These are phyloP conservation scores for Pampusana beccarii DNA, from an alignment of 2,113 vertebrate species.

Conservation along the genomic window DNA sequence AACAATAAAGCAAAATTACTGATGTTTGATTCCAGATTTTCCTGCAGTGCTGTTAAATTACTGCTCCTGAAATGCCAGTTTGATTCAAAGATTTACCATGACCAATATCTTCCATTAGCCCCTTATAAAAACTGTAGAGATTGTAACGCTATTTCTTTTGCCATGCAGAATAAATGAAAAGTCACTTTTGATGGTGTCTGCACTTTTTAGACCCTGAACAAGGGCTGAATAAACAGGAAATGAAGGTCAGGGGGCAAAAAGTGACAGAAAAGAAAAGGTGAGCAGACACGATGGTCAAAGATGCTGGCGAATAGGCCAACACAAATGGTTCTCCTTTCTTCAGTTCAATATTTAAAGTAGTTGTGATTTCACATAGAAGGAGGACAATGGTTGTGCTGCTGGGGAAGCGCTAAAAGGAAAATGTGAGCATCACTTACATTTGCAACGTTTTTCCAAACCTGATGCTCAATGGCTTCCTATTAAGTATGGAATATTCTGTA, in stretches of 20 bases:
- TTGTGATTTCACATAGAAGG: background rate
- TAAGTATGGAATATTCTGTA: constrained; percentile 30
- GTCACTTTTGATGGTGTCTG: background rate
- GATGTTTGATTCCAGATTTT: background rate
- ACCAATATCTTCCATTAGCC: background rate
- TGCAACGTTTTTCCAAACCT: background rate
- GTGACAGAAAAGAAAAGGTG: background rate
- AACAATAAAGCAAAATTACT: background rate
- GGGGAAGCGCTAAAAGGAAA: background rate
- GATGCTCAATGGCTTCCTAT: background rate
- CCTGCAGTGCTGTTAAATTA: background rate
- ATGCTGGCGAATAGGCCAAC: background rate
- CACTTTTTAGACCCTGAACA: constrained; percentile 9
- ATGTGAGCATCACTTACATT: background rate
- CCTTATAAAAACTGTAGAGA: background rate
- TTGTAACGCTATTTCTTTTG: background rate
- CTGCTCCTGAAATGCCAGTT: background rate
- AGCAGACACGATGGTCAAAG: background rate
- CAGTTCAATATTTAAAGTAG: background rate
- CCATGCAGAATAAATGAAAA: background rate
- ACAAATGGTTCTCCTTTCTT: background rate
- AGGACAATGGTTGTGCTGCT: background rate
- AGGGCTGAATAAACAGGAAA: constrained; percentile 30
- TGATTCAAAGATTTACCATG: background rate
- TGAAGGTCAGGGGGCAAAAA: background rate